Evolutionary conservation across 2,888 invertebrate genomes (phyloP), one percentile per base, ranked within the genome.

Genomic region (Eilema caniola): DNA sequence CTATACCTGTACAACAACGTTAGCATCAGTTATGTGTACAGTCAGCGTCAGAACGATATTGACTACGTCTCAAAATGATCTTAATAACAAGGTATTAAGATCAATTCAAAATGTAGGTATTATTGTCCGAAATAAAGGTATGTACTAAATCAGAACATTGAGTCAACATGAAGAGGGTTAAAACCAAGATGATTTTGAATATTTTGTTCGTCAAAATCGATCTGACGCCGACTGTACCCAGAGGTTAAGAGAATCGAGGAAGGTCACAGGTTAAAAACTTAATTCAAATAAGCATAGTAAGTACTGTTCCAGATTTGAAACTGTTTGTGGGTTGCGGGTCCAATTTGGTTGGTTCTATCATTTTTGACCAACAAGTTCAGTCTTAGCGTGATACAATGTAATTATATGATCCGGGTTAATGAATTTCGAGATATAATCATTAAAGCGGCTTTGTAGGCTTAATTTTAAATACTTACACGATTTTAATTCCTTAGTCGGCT

Each of bases 311-410:
- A 0, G 31, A 23, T 31, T 8, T 24, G 12, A 57, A 59, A 61
- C 20, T 61, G n/a, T n/a, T 2, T 20, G 16, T 31, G 61, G 61
- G 20, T 59, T 31, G 12, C 28, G n/a, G 31, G 33, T 33, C 20
- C 61, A 61, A n/a, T 61, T 20, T 61, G 33, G 23, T 24, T n/a
- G 24, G 37, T 57, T 57, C 53, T n/a, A 20, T 53, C 8, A n/a
- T 53, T 53, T 53, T 53, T 53, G n/a, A n/a, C 53, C 2, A 53
- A 56, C 23, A n/a, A 53, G 53, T 57, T 56, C 24, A 37, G 24
- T n/a, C 62, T 59, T 82, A 68, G 79, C 81, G 81, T 81, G 81
- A 76, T 77, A 72, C 31, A 76, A 76, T 72, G 75, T 75, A 82
- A 82, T 82, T 77, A 81, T 69, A 73, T 77, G 69, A 76, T 79